Evolutionary conservation across 1,140 invertebrate species (phyloP).

Genomic region (Saccostrea cuccullata): DNA sequence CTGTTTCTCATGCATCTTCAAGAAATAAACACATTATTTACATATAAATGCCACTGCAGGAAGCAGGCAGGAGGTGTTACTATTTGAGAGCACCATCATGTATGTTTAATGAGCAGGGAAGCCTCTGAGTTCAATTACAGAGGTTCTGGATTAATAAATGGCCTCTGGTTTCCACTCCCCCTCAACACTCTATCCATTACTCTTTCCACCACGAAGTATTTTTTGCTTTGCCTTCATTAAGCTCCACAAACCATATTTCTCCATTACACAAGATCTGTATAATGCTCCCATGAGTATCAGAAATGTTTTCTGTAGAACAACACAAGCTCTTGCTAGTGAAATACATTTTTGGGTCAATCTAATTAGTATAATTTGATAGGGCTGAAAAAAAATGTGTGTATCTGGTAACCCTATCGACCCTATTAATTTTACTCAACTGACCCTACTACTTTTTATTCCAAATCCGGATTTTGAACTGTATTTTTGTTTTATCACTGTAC

Average conservation of each 20-base stretch:
- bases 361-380: background rate
- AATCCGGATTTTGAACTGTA: too few relatives aligned
- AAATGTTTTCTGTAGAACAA: background rate
- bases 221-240: background rate
- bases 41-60: background rate
- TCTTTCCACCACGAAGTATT: background rate
- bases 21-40: too few relatives aligned
- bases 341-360: background rate
- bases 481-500: too few relatives aligned
- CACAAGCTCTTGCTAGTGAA: background rate
- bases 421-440: too few relatives aligned
- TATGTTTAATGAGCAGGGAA: constrained; percentile 16
- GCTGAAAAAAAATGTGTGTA: too few relatives aligned
- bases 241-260: background rate
- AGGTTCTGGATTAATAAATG: constrained; percentile 11
- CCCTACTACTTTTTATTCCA: too few relatives aligned
- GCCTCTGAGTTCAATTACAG: background rate
- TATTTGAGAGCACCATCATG: background rate
- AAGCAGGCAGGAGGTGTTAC: background rate
- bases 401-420: too few relatives aligned
- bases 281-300: background rate
- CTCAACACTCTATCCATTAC: background rate
- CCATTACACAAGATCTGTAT: background rate
- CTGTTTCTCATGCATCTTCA: too few relatives aligned
- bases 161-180: background rate